phyloP scores from a whole-genome alignment of 2,113 vertebrate genomes.

The Rhadina sibilatrix region DNA sequence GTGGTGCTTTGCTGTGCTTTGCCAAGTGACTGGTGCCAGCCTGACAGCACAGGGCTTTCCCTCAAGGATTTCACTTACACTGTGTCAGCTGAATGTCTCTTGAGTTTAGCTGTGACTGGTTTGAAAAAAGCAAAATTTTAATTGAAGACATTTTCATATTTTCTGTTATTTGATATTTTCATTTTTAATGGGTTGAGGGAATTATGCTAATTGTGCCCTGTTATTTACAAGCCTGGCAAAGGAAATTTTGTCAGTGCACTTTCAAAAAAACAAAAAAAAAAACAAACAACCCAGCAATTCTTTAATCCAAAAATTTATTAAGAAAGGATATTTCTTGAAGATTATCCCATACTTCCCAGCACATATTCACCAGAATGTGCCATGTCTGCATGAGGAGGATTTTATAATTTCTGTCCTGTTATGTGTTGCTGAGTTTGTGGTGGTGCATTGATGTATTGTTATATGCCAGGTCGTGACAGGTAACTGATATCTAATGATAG shows the following conservation, averaged over 20 bases:
- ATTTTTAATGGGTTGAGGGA: not conserved
- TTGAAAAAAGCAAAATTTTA: not conserved
- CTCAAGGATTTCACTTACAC: not conserved
- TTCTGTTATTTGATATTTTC: not conserved
- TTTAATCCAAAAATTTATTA: not conserved
- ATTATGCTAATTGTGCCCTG: not conserved
- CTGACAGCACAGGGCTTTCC: not conserved
- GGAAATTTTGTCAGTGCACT: not conserved
- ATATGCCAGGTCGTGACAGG: fast-evolving
- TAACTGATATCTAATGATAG: not conserved
- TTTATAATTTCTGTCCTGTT: fast-evolving
- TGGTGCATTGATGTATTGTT: not conserved
- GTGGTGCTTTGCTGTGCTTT: not conserved
- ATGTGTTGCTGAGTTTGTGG: not conserved
- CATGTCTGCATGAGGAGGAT: not conserved
- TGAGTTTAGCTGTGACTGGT: not conserved
- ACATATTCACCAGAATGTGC: not conserved
- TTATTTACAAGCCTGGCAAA: not conserved
- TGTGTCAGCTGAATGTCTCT: not conserved
- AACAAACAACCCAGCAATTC: not conserved
- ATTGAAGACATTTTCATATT: not conserved
- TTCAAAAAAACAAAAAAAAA: slow-evolving; percentile 7
- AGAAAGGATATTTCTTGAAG: not conserved
- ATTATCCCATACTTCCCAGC: not conserved
- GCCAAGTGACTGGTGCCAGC: not conserved